Conservation (phyloP, 2,797 vertebrate species). For the Chaunax sp. region DNA sequence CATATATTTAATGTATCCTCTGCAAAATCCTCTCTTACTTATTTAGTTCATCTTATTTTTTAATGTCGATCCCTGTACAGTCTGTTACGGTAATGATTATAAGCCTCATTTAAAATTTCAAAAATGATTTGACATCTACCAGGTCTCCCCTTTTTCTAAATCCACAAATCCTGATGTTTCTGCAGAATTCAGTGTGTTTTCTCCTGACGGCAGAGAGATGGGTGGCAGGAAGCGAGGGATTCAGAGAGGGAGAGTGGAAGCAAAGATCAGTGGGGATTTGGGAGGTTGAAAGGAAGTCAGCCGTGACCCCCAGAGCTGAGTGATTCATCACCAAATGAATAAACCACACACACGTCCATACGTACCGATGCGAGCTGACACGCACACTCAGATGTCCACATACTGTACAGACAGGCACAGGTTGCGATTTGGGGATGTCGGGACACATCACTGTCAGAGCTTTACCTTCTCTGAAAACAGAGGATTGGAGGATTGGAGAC, state of each 20-base stretch:
- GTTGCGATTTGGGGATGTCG: conserved; percentile 53
- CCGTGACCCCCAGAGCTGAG: conserved; percentile 65
- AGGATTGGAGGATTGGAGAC: conserved; percentile 27
- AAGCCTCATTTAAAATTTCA: too few species aligned
- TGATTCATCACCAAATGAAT: conserved; percentile 74
- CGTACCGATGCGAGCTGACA: not conserved
- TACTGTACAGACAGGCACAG: conserved; percentile 36
- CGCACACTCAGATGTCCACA: conserved; percentile 1
- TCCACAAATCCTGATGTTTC: conserved; percentile 27
- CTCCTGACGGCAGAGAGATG: conserved; percentile 18
- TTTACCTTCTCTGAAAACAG: conserved; percentile 29
- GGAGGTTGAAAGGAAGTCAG: conserved; percentile 65
- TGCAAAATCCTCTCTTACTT: too few species aligned
- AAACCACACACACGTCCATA: conserved; percentile 23
- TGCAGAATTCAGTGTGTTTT: conserved; percentile 20
- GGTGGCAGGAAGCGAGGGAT: conserved; percentile 43
- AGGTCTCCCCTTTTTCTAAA: not conserved
- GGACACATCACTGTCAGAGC: conserved; percentile 56
- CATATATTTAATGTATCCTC: not conserved
- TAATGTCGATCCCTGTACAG: too few species aligned
- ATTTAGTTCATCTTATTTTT: too few species aligned
- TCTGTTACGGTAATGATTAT: too few species aligned
- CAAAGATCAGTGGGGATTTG: conserved; percentile 68
- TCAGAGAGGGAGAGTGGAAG: conserved; percentile 30
- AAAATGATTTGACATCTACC: too few species aligned